phyloP scores from a whole-genome alignment of 2,888 invertebrate genomes.

The Melolontha melolontha region DNA sequence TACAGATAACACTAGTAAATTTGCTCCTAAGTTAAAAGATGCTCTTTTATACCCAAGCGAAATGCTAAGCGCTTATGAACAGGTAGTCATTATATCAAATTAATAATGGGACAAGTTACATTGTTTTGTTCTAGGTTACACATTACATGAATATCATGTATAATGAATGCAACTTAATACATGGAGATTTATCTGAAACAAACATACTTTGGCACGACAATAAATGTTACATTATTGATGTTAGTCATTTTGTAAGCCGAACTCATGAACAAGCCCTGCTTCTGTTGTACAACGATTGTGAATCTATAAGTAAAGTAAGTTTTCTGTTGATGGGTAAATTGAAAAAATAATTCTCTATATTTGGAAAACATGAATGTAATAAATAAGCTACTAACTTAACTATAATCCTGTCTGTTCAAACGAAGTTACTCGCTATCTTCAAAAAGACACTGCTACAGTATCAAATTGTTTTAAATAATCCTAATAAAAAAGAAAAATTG shows the following conservation, averaged over 20 bases:
- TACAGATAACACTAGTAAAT: slow-evolving; percentile 84
- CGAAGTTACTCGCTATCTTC: no score
- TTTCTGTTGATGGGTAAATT: background rate
- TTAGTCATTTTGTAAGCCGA: slow-evolving; percentile 94
- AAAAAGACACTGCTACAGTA: no score
- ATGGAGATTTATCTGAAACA: slow-evolving; percentile 95
- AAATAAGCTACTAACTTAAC: no score
- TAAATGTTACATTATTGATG: slow-evolving; percentile 90
- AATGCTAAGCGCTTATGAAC: slow-evolving; percentile 72
- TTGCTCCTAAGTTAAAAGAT: slow-evolving; percentile 83
- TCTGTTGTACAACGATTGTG: slow-evolving; percentile 89
- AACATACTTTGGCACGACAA: slow-evolving; percentile 89
- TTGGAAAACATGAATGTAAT: no score
- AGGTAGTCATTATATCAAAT: slow-evolving; percentile 52
- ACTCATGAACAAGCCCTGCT: slow-evolving; percentile 89
- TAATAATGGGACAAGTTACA: background rate
- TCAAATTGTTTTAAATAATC: no score
- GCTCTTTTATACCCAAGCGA: slow-evolving; percentile 72
- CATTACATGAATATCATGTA: slow-evolving; percentile 84
- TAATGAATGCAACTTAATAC: slow-evolving; percentile 86
- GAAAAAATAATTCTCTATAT: no score
- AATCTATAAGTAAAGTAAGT: slow-evolving; percentile 83
- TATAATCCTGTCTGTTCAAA: no score
- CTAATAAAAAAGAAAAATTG: no score
- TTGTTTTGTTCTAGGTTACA: slow-evolving; percentile 62